These are phyloP conservation scores for Rhagophthalmus giganteus DNA, from an alignment of 2,888 invertebrate species.

Conservation along the genomic window DNA sequence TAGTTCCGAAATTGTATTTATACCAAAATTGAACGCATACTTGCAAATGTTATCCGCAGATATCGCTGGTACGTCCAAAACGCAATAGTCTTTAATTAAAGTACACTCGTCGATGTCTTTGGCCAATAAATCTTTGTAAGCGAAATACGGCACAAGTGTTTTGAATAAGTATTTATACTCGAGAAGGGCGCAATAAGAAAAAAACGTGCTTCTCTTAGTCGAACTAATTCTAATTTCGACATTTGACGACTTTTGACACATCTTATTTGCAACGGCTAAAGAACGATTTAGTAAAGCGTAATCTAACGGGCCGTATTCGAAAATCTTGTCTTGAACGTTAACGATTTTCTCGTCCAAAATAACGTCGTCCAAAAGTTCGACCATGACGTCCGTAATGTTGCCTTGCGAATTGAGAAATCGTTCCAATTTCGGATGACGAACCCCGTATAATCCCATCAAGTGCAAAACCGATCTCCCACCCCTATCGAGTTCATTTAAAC, in stretches of 20 bases:
- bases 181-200: neutral
- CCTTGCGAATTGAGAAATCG: neutral
- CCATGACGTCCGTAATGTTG: neutral
- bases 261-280: neutral
- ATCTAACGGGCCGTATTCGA: neutral
- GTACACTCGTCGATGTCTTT: neutral
- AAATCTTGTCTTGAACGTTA: neutral
- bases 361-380: neutral
- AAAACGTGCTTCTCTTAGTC: neutral
- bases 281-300: neutral
- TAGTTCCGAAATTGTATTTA: neutral
- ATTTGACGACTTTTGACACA: neutral
- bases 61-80: neutral
- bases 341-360: neutral
- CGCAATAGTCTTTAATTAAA: neutral
- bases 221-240: neutral
- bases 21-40: neutral
- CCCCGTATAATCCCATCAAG: neutral
- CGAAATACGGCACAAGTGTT: neutral
- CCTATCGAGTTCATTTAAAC: neutral
- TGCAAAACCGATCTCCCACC: constrained; percentile 4
- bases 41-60: neutral
- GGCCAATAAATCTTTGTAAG: neutral
- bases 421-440: neutral
- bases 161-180: neutral